Evolutionary conservation across 1,140 invertebrate genomes (phyloP), one percentile per base, ranked within the genome.

Genomic region (Luehdorfia chinensis): DNA sequence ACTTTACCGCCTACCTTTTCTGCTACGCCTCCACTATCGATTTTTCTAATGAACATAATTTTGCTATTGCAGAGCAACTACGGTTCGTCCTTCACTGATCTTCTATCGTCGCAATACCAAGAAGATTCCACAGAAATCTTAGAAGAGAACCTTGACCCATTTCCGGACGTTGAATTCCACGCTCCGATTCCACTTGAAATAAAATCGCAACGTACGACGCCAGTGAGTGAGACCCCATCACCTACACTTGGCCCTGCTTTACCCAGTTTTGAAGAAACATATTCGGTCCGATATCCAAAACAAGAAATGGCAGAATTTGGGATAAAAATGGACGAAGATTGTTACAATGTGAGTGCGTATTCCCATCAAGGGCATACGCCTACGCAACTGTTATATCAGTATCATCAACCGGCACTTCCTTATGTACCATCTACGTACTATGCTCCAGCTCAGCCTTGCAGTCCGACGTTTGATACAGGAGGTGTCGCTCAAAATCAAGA

Each of bases 211-310:
- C 65, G 83, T 5, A 62, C 68, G 4, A 79, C 81, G 25, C 76
- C 84, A 23, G 67, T 84, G 14, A 86, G 80, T 43, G 80, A 79
- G 49, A 68, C 71, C n/a, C 72, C 85, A 7, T 81, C 81, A 36
- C 84, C 83, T 4, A 78, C 66, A 8, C 62, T 87, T 62, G 89
- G 88, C 46, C 91, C 92, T 30, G 91, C 93, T 19, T 80, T 95
- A 49, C 94, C 94, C 34, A 95, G 93, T 86, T 96, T 95, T 84
- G 93, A 95, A 87, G 94, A 95, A 81, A 95, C 93, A 15, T 95
- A 95, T 75, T 94, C 93, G 19, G 89, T 93, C 23, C 90, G 91
- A 37, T 92, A 92, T 60, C 80, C 83, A 51, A 88, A 88, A 61
- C 85, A 88, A 78, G 87, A 91, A 67, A 79, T 90, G 54, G 78